Evolutionary conservation across 2,888 invertebrate genomes (phyloP), one percentile per base, ranked within the genome.

Genomic region (Eupithecia vulgata): DNA sequence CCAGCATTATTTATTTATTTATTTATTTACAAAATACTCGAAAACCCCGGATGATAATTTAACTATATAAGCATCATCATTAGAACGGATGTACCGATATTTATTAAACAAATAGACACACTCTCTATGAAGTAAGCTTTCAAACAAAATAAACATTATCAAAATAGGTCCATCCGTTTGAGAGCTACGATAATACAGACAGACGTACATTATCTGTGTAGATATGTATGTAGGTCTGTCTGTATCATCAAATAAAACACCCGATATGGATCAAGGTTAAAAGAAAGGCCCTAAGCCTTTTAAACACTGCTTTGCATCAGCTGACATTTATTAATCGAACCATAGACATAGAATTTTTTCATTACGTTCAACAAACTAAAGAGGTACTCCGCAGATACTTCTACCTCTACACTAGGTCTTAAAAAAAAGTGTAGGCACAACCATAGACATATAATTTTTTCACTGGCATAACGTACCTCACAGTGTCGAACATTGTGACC

Each of bases 401-500:
- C 45, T 45, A 13, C 40, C 1, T 10, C n/a, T n/a, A n/a, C n/a
- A n/a, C n/a, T 12, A 40, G 37, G 1, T 40, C 40, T 40, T 40
- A 40, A 64, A 17, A 61, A 12, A 57, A 70, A 34, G 59, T 25
- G 52, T 25, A 52, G 52, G 52, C 17, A 45, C 45, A 67, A n/a
- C n/a, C n/a, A n/a, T n/a, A n/a, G n/a, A n/a, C n/a, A n/a, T n/a
- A n/a, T n/a, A n/a, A n/a, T n/a, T n/a, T n/a, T n/a, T n/a, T n/a
- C n/a, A n/a, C n/a, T n/a, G n/a, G n/a, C n/a, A n/a, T n/a, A n/a
- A 67, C 70, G 77, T 82, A 95, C 95, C 95, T 95, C 82, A 96
- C 95, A 67, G 96, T 95, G 84, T 96, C 96, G 84, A 96, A 96
- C 96, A 96, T 96, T 73, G 96, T 96, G 85, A 96, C 95, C 37